phyloP scores from a whole-genome alignment of 2,888 invertebrate species.

The Ectemnius lituratus region DNA sequence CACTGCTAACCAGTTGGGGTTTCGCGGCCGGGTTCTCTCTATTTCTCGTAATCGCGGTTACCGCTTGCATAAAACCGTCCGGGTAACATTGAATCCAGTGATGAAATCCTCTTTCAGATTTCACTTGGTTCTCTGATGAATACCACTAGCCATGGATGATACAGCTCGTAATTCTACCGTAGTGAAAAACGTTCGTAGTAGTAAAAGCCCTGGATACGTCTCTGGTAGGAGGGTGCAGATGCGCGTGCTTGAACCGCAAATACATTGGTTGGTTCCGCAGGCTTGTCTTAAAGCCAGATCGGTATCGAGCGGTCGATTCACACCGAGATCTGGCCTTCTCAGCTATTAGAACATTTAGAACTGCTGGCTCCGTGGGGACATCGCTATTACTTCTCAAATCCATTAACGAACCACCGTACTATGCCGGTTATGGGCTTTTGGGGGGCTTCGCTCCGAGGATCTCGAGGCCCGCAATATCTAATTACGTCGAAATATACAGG shows the following conservation, averaged over 20 bases:
- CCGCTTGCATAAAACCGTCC: too few species aligned
- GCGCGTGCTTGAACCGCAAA: slow-evolving; percentile 34
- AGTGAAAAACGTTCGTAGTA: neutral
- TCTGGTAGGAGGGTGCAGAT: too few species aligned
- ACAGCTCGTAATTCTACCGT: slow-evolving; percentile 14
- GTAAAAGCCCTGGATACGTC: neutral
- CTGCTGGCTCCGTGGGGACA: slow-evolving; percentile 4
- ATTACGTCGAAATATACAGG: slow-evolving; percentile 4
- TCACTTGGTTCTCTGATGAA: too few species aligned
- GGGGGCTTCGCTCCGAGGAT: neutral
- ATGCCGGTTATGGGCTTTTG: neutral
- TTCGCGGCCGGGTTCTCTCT: too few species aligned
- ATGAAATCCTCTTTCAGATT: too few species aligned
- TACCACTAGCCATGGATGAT: too few species aligned
- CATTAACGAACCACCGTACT: slow-evolving; percentile 34
- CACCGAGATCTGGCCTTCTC: neutral
- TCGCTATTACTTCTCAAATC: slow-evolving; percentile 43
- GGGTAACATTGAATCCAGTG: too few species aligned
- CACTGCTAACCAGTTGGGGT: too few species aligned
- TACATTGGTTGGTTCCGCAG: slow-evolving; percentile 5
- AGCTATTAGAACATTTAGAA: slow-evolving; percentile 11
- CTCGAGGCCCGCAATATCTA: neutral
- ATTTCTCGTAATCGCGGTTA: too few species aligned
- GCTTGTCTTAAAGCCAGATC: slow-evolving; percentile 15
- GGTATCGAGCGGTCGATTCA: neutral